Evolutionary conservation across 2,797 vertebrate species (phyloP), one percentile per base, ranked within the genome.

Genomic region (Hafferia zeledoni): DNA sequence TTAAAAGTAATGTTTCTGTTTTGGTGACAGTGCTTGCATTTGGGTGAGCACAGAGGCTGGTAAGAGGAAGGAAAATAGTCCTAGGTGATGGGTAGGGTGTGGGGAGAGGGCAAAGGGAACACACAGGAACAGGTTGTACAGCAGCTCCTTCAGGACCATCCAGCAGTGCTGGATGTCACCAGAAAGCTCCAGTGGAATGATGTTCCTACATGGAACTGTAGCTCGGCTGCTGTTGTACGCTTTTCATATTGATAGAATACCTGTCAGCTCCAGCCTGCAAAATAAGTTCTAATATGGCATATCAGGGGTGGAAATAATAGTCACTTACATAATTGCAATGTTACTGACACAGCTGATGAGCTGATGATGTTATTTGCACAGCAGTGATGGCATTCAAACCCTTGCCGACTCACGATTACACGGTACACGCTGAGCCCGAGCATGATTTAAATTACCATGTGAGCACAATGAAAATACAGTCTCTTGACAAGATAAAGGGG

Each of bases 311-410:
- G 85, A 87, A 94, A 91, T 92, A 95, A 93, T 80, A 76, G 92
- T 78, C 87, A 72, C 93, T 94, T 93, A 56, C 85, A 85, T 95
- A 96, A 95, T 91, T 92, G 93, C 88, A 86, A 77, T 69, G 64
- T 92, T 90, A 86, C 75, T 87, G 80, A 56, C 72, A 57, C 87
- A 96, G 85, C 77, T 95, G 94, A 96, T 95, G 96, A 94, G 84
- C 95, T 89, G 91, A 52, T 96, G 83, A 95, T 94, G 69, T 96
- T 96, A 89, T 97, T 95, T 94, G 94, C 56, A 70, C 84, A 92
- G 92, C 91, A 95, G 88, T 77, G 95, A 80, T 95, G 89, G 94
- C 91, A 96, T 95, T 96, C 95, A 96, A 93, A 80, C 88, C 90
- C 78, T 95, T 44, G 30, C 94, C 30, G 89, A 59, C 91, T 96